phyloP scores from a whole-genome alignment of 2,888 invertebrate species.

The Abscondita cerata region DNA sequence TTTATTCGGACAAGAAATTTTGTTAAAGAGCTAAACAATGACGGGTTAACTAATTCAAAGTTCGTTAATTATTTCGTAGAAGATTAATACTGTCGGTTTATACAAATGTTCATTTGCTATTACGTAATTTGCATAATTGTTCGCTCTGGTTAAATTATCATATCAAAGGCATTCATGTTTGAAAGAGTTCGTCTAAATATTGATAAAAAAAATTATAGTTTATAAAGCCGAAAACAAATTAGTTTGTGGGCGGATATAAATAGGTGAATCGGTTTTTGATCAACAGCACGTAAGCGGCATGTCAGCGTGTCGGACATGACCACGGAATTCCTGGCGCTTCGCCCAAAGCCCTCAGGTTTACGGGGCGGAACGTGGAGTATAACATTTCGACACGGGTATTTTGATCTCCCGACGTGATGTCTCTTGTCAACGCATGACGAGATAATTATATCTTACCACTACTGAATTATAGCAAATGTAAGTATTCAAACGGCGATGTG shows the following conservation, averaged over 20 bases:
- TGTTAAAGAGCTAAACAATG: neutral
- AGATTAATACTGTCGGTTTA: neutral
- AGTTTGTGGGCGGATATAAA: conserved; percentile 29
- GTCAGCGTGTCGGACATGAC: conserved; percentile 30
- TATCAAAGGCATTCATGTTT: conserved; percentile 5
- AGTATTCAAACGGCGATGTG: no score
- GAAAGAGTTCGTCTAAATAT: conserved; percentile 9
- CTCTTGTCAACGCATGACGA: conserved; percentile 28
- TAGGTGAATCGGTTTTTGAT: conserved; percentile 24
- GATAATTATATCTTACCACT: conserved; percentile 22
- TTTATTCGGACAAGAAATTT: no score
- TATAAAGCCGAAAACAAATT: conserved; percentile 26
- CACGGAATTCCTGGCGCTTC: conserved; percentile 30
- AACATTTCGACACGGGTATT: conserved; percentile 29
- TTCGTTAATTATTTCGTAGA: neutral
- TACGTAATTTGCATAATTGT: neutral
- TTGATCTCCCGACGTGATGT: conserved; percentile 31
- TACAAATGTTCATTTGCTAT: conserved; percentile 3
- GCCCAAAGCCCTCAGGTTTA: conserved; percentile 17
- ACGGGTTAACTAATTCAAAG: neutral
- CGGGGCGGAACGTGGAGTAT: conserved; percentile 13
- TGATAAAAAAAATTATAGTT: conserved; percentile 19
- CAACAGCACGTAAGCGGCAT: conserved; percentile 27
- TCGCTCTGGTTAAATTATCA: neutral
- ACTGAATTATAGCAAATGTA: neutral